Evolutionary conservation across 53 echinoderm and acorn worm species (phyloP), one percentile per base, ranked within the genome.

Genomic region (Mesocentrotus franciscanus): DNA sequence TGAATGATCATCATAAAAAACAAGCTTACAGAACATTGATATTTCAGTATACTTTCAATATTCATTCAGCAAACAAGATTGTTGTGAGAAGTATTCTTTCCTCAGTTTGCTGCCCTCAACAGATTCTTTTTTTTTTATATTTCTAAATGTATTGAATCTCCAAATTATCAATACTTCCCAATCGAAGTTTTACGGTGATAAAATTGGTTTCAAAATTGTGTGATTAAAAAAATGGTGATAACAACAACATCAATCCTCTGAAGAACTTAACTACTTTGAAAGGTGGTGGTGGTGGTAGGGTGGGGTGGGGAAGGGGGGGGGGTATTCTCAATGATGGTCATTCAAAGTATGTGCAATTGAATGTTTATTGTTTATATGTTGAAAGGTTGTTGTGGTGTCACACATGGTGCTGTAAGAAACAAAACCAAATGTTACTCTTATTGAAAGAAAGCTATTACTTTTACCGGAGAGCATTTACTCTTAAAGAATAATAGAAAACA

Each of bases 1-100:
- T 87, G 87, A 87, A 58, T 87, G 58, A 87, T 55, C 87, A 87
- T 87, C 58, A 27, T 12, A 74, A 26, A 58, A 58, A 85, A 56
- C 16, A 79, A 15, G 3, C 29, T 29, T 75, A 17, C 0, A 14
- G 3, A 24, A 20, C 68, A 4, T 68, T 68, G 5, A 24, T 68
- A 2, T 4, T 68, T 24, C 7, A 8, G 24, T 68, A 68, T 68
- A 2, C 7, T 24, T 39, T 66, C 22, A 68, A 68, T 22, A 68
- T 68, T 68, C 24, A 24, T 4, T 68, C 24, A 24, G 24, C 6
- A 68, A 18, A 68, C 68, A 18, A 24, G 68, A 68, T 24, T 68
- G 68, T 22, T 3, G 22, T 68, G 24, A 68, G 20, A 5, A 68
- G 24, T 68, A 14, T 9, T 2, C n/a, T 72, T 72, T 8, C 27